Base-by-base conservation (phyloP, 2,888 invertebrate genomes). In the Octonoba sinensis region DNA sequence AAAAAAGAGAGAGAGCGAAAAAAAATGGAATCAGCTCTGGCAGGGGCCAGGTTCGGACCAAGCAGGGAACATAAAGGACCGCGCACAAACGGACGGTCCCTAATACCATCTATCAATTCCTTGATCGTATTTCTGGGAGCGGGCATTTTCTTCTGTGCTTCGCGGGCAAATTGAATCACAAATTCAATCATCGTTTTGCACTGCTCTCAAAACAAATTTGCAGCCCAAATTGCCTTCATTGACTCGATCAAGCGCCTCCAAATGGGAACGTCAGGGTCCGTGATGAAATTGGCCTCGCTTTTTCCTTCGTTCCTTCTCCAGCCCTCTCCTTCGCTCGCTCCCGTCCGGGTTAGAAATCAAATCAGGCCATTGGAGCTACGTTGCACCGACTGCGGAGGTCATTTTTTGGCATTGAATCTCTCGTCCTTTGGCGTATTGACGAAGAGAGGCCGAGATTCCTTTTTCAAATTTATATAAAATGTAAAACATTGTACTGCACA, bases 201-300 rank as follows among this genome's bases (percentile, higher is more conserved):
- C 77, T 81, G 82, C 83, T 77, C 85, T 85, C 83, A 84, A 85
- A 85, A 85, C 85, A 85, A 85, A 85, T 85, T 85, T 85, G 84
- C 81, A 83, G 79, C 83, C 76, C 75, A 85, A 85, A 85, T 85
- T 85, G 82, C 81, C 85, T 84, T 84, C 83, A 85, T 84, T 85
- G 85, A 84, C 84, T 81, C 75, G 84, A 85, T 84, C 85, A 84
- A 79, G 84, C 69, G 82, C 67, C 77, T 84, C 83, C 84, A 76
- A 82, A 84, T 82, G 73, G 82, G 77, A 60, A 76, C 78, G 79
- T 71, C 79, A 71, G 79, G 65, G 72, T 27, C 71, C 57, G 65
- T 60, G 69, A 73, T 67, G 75, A 83, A 83, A 73, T 81, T 75
- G 75, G 79, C 73, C 72, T 62, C 69, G 73, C 64, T 57, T 46